Conservation (phyloP, 2,888 invertebrate genomes). For the Marronus borbonicus region DNA sequence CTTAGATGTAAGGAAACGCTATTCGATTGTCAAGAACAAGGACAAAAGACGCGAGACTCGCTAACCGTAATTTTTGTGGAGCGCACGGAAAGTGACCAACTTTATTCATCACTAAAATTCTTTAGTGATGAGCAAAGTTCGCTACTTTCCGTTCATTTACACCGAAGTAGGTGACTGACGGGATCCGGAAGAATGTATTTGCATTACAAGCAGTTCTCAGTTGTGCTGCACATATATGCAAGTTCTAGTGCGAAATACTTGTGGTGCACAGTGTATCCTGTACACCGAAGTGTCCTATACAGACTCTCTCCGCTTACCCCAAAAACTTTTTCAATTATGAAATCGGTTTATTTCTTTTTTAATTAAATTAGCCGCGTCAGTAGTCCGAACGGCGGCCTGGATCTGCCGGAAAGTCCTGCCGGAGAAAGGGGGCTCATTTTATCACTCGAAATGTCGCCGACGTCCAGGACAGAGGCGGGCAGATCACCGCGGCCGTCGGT, state of each 20-base stretch:
- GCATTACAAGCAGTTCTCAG: no score
- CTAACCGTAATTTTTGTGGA: no score
- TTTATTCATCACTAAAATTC: no score
- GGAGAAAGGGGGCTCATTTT: conserved; percentile 3
- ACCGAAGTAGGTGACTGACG: no score
- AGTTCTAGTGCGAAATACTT: neutral
- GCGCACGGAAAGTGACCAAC: no score
- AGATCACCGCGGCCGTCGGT: neutral
- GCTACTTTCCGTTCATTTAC: no score
- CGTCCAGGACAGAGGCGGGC: conserved; percentile 7
- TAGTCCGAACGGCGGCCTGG: conserved; percentile 20
- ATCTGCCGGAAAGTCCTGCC: conserved; percentile 5
- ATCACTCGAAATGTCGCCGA: neutral
- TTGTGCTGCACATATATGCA: no score
- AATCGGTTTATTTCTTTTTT: conserved; percentile 43
- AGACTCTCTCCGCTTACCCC: neutral
- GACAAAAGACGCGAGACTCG: no score
- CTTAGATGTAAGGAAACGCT: no score
- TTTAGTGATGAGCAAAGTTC: no score
- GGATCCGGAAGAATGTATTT: no score
- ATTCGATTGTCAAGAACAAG: neutral
- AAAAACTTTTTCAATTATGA: conserved; percentile 39
- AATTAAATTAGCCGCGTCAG: conserved; percentile 47
- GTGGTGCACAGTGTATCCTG: neutral
- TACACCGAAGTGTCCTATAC: neutral